Percentiles rank a stretch among this genome's conserved stretches.
Evolutionary conservation across 1,140 invertebrate genomes (phyloP).

Genomic region (Caenorhabditis latens): DNA sequence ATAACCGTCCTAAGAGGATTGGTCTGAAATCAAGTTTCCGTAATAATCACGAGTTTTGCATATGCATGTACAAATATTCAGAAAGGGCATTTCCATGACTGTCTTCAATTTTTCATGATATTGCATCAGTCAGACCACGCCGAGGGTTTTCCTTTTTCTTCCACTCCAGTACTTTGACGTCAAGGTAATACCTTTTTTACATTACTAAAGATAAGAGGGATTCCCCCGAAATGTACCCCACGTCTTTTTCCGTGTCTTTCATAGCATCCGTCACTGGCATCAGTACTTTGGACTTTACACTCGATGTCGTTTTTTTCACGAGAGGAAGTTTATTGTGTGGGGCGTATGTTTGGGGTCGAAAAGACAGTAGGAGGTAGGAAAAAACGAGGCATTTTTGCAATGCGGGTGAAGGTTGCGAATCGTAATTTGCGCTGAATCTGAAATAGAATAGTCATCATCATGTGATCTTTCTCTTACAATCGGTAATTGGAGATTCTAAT

Average conservation of each 20-base stretch:
- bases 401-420: not conserved
- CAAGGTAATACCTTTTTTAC: not conserved
- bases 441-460: not conserved
- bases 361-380: too few species aligned
- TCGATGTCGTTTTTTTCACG: not conserved
- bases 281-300: conserved; percentile 55
- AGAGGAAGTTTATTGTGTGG: not conserved
- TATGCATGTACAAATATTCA: not conserved
- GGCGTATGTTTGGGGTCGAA: not conserved
- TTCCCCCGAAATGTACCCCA: conserved; percentile 44
- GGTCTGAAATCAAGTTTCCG: not conserved
- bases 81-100: conserved; percentile 30
- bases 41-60: conserved; percentile 9
- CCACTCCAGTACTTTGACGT: not conserved
- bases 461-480: too few species aligned
- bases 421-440: too few species aligned
- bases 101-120: conserved; percentile 25
- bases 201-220: conserved; percentile 17
- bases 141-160: not conserved
- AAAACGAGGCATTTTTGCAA: not conserved
- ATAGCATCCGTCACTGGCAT: not conserved
- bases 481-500: too few species aligned
- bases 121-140: conserved; percentile 34
- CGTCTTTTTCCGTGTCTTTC: conserved; percentile 6
- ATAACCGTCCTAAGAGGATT: conserved; percentile 9